These are phyloP conservation scores for Euplagia quadripunctaria DNA, from an alignment of 2,888 invertebrate genomes.

Conservation along the genomic window DNA sequence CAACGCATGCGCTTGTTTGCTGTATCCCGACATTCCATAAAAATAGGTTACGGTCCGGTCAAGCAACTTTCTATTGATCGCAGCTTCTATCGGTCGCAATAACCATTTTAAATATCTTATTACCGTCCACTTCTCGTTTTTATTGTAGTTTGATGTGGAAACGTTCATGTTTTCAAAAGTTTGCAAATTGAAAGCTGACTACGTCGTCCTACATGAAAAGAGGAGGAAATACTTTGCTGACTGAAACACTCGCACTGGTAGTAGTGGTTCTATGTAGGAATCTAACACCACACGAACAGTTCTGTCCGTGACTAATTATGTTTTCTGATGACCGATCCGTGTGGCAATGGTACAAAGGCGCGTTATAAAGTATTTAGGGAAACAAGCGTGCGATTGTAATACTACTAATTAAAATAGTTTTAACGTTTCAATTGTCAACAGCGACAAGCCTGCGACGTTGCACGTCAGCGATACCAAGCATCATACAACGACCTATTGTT, in stretches of 20 bases:
- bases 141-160: neutral
- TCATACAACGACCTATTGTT: constrained; percentile 36
- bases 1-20: constrained; percentile 69
- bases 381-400: too few species aligned
- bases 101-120: constrained; percentile 14
- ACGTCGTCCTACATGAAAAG: neutral
- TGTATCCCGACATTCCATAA: constrained; percentile 68
- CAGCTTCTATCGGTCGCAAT: constrained; percentile 62
- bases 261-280: too few species aligned
- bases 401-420: too few species aligned
- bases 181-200: neutral
- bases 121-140: constrained; percentile 43
- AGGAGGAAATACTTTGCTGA: neutral
- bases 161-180: neutral
- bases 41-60: constrained; percentile 76
- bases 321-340: too few species aligned
- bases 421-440: neutral
- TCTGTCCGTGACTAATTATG: too few species aligned
- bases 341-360: too few species aligned
- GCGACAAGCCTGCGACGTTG: constrained; percentile 17
- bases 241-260: neutral
- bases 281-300: too few species aligned
- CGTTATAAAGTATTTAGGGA: too few species aligned
- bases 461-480: constrained; percentile 1
- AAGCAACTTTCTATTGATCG: constrained; percentile 72